Base-by-base conservation (phyloP, 2,888 invertebrate species). In the Lagria hirta region DNA sequence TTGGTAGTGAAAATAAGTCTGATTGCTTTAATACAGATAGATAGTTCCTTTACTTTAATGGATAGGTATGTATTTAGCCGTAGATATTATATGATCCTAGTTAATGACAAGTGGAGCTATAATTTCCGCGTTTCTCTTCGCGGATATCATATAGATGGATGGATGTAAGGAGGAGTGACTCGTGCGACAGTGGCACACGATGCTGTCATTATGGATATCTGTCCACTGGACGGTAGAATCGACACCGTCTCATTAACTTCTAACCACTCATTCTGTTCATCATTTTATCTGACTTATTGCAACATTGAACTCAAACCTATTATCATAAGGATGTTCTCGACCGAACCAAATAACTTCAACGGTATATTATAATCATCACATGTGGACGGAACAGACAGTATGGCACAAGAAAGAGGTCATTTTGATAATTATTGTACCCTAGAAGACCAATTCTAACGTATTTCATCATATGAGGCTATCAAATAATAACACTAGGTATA, bases 141-240 rank as follows among this genome's bases (percentile, higher is more conserved):
- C 15, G 22, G 23, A 23, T 23, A 15, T 23, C 34, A 17, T 34
- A 22, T 23, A 34, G 3, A 2, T 23, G 22, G 40, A 18, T 35
- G 38, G 18, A 17, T 16, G 26, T 27, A 34, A 43, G 40, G 30
- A 22, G 40, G 40, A 14, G 21, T 27, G 17, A 22, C 44, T 30
- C 45, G 45, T 40, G 45, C 40, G 29, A 15, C 28, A 24, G 29
- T 29, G 28, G 27, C 28, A 23, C n/a, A n/a, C n/a, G n/a, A n/a
- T n/a, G 12, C 27, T 40, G 40, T 45, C 44, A 61, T 61, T 60
- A 61, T 52, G 49, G 55, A 54, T 52, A 60, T 58, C 54, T 58
- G 57, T 47, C 53, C 61, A 58, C 41, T 55, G 55, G 54, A 60
- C 53, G 57, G 57, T 59, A 54, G 53, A 42, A 51, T 44, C 49